A percentile compares a stretch with the other conserved stretches of the same genome.
These are phyloP conservation scores for Ecliptopera silaceata DNA, from an alignment of 2,888 invertebrate species.

Conservation along the genomic window DNA sequence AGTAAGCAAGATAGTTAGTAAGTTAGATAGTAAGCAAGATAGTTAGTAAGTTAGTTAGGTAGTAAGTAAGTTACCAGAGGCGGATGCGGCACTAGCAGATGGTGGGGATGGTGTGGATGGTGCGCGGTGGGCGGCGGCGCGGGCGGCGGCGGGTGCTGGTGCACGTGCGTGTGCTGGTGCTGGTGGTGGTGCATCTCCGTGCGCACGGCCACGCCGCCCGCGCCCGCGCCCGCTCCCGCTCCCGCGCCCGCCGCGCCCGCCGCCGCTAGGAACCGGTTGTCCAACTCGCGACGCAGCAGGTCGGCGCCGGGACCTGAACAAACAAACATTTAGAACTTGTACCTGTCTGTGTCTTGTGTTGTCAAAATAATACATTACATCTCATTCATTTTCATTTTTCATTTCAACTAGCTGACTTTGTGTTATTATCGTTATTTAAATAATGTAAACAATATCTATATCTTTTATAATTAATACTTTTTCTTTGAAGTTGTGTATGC, in stretches of 20 bases:
- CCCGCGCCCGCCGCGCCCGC: slow-evolving; percentile 81
- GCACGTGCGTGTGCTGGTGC: slow-evolving; percentile 94
- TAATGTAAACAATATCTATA: too few species aligned
- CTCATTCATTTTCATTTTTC: too few species aligned
- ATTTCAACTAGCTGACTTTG: too few species aligned
- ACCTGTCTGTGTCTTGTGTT: too few species aligned
- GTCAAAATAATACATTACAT: too few species aligned
- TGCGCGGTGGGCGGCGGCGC: slow-evolving; percentile 85
- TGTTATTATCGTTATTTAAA: too few species aligned
- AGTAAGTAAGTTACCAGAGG: slow-evolving; percentile 84
- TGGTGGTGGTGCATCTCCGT: slow-evolving; percentile 97
- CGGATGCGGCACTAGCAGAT: slow-evolving; percentile 61
- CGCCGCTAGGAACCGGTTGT: slow-evolving; percentile 94
- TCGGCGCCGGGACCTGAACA: slow-evolving; percentile 86
- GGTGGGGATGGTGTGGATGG: slow-evolving; percentile 58
- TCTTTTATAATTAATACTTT: too few species aligned
- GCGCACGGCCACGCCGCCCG: slow-evolving; percentile 84
- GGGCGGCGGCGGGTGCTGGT: slow-evolving; percentile 91
- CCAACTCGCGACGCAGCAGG: slow-evolving; percentile 93
- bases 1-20: too few species aligned
- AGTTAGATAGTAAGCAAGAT: too few species aligned
- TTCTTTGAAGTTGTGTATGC: too few species aligned
- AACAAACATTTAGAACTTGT: too few species aligned
- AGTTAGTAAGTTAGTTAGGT: background rate
- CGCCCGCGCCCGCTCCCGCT: too few species aligned